Evolutionary conservation across 2,888 invertebrate genomes (phyloP).

Genomic region (Blastobasis adustella): DNA sequence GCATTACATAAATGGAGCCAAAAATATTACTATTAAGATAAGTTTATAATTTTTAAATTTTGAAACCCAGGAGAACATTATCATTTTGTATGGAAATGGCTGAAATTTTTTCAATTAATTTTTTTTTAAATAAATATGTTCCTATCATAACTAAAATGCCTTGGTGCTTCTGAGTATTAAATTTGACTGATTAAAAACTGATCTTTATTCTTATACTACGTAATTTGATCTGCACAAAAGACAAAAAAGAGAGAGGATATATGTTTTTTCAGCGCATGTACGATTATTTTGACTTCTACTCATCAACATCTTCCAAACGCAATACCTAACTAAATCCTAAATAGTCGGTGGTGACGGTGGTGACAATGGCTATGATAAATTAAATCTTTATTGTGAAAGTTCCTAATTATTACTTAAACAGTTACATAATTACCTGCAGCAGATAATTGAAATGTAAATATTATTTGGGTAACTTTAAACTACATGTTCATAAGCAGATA

Average conservation of each 20-base stretch:
- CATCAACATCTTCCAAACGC: too few relatives aligned
- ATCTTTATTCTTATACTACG: not conserved
- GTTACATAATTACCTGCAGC: too few relatives aligned
- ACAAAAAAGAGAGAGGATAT: not conserved
- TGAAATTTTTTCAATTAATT: not conserved
- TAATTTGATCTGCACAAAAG: not conserved
- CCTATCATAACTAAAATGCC: constrained; percentile 1
- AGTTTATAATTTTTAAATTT: not conserved
- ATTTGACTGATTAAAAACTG: not conserved
- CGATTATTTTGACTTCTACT: constrained; percentile 1
- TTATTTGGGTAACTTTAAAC: too few relatives aligned
- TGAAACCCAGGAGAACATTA: not conserved
- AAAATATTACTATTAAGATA: not conserved
- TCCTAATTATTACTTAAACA: too few relatives aligned
- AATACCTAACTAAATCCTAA: too few relatives aligned
- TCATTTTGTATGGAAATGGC: constrained; percentile 4
- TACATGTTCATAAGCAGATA: too few relatives aligned
- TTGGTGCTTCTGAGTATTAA: not conserved
- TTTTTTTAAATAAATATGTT: constrained; percentile 1
- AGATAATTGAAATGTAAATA: too few relatives aligned
- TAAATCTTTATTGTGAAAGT: too few relatives aligned
- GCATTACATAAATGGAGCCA: not conserved
- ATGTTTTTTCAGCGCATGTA: not conserved
- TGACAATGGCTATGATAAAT: too few relatives aligned
- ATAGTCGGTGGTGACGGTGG: too few relatives aligned